Percentiles rank a stretch among this genome's conserved stretches.
These are phyloP conservation scores for Neomonachus schauinslandi DNA, from an alignment of 2,113 vertebrate species.

Conservation along the genomic window DNA sequence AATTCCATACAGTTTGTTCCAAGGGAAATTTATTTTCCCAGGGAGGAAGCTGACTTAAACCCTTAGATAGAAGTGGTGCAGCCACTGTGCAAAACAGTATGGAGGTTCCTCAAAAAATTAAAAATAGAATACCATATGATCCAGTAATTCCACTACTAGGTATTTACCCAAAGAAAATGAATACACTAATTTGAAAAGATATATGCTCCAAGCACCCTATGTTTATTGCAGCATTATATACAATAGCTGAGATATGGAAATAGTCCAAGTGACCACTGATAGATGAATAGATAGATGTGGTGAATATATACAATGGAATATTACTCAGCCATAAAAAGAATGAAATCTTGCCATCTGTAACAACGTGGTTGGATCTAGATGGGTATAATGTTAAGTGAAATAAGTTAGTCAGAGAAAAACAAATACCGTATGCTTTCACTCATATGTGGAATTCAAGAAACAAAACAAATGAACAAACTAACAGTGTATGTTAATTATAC, in stretches of 20 bases:
- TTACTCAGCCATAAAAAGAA: neutral
- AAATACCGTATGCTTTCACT: neutral
- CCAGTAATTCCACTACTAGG: neutral
- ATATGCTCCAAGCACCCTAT: neutral
- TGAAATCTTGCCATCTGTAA: neutral
- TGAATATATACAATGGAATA: neutral
- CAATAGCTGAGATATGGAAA: neutral
- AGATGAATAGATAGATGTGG: neutral
- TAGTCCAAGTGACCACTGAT: neutral
- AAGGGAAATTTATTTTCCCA: conserved; percentile 46
- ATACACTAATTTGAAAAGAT: neutral
- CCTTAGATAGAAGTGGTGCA: neutral
- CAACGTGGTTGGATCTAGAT: neutral
- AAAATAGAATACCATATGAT: neutral
- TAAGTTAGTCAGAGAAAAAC: neutral
- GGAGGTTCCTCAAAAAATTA: neutral
- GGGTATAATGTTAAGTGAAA: neutral
- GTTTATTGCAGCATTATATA: neutral
- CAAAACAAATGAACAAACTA: neutral
- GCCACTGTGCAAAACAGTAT: neutral
- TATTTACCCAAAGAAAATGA: neutral
- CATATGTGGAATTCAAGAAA: neutral
- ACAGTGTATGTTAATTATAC: neutral
- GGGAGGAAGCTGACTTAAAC: neutral
- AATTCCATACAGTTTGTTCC: neutral